phyloP scores from a whole-genome alignment of 2,113 vertebrate species.

The Pygoscelis adeliae region DNA sequence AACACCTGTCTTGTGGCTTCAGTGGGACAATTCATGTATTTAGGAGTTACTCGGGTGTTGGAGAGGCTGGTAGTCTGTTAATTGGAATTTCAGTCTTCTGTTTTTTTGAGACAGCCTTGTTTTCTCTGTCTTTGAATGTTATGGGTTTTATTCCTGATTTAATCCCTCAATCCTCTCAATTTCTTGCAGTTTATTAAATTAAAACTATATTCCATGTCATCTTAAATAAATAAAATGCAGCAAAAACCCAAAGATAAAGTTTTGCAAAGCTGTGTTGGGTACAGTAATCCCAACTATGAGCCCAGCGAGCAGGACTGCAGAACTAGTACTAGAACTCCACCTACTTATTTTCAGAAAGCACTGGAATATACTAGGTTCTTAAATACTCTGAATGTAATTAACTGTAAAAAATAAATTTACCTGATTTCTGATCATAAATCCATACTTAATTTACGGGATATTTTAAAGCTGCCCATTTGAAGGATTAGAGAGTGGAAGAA shows the following conservation, averaged over 20 bases:
- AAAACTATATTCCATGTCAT: background rate
- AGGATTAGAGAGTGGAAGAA: background rate
- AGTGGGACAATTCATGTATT: background rate
- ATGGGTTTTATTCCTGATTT: background rate
- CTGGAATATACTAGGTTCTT: background rate
- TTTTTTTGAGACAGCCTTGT: background rate
- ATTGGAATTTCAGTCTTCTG: background rate
- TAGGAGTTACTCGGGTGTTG: background rate
- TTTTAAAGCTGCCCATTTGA: slow-evolving; percentile 32
- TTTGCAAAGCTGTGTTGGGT: background rate
- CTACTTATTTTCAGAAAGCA: background rate
- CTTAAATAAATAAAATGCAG: background rate
- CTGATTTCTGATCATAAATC: slow-evolving; percentile 22
- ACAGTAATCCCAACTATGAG: accelerated
- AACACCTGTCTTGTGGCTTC: background rate
- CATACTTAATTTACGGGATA: background rate
- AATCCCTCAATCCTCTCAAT: background rate
- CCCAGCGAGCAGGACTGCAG: background rate
- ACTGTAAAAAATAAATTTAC: background rate
- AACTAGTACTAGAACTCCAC: background rate
- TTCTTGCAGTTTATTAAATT: background rate
- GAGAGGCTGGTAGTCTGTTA: background rate
- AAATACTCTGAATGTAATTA: background rate
- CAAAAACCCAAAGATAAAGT: background rate
- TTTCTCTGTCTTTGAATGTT: background rate